These are phyloP conservation scores for Azorinus chamasolen DNA, from an alignment of 2,888 invertebrate genomes.

Conservation along the genomic window DNA sequence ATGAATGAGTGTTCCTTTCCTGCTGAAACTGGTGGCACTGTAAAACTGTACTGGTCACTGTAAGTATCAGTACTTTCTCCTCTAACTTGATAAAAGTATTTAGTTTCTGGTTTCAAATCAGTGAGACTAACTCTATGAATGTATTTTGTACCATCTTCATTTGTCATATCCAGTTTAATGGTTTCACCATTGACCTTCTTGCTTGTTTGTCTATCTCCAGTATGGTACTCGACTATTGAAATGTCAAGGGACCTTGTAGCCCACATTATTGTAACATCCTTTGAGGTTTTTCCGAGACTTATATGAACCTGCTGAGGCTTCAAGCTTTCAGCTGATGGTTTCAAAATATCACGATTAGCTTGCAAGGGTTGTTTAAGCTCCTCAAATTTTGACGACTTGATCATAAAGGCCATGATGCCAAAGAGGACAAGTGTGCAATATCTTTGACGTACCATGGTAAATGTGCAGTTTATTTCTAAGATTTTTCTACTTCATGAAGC, in stretches of 20 bases:
- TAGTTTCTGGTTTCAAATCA: conserved; percentile 65
- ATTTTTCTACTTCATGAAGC: too few relatives aligned
- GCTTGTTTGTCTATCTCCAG: conserved; percentile 51
- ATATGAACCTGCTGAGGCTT: conserved; percentile 79
- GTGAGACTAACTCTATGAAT: conserved; percentile 74
- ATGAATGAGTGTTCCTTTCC: conserved; percentile 78
- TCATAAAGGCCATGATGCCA: too few relatives aligned
- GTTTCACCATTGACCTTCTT: conserved; percentile 61
- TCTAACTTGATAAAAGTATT: conserved; percentile 73
- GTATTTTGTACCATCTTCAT: conserved; percentile 71
- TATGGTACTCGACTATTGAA: conserved; percentile 71
- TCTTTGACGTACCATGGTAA: too few relatives aligned
- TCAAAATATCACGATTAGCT: conserved; percentile 46
- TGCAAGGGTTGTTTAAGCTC: neutral
- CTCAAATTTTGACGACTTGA: too few relatives aligned
- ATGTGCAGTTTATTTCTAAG: too few relatives aligned
- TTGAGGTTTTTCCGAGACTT: conserved; percentile 68
- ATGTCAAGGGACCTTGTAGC: conserved; percentile 66
- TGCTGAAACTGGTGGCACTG: conserved; percentile 71
- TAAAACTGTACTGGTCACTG: conserved; percentile 82
- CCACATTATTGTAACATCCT: conserved; percentile 77
- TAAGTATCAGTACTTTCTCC: conserved; percentile 56
- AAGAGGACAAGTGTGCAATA: too few relatives aligned
- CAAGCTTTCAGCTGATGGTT: conserved; percentile 33
- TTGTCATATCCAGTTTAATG: conserved; percentile 62